A percentile compares a stretch with the other conserved stretches of the same genome.
phyloP scores from a whole-genome alignment of 2,113 vertebrate genomes.

The Melanerpes aurifrons region DNA sequence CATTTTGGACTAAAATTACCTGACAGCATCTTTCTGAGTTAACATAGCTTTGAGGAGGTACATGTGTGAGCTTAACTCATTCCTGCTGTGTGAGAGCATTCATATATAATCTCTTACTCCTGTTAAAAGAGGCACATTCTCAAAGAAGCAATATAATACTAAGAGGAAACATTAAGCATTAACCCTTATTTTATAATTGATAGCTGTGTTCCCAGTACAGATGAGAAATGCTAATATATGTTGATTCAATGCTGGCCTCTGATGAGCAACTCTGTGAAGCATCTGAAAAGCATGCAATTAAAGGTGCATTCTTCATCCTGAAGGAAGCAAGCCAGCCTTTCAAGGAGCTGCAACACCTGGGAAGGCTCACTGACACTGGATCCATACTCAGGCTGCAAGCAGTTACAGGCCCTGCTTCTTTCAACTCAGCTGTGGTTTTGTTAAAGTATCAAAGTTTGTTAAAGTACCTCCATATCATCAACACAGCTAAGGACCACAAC shows the following conservation, averaged over 20 bases:
- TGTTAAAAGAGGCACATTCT: background rate
- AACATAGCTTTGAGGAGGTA: background rate
- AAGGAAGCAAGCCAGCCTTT: background rate
- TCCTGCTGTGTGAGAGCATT: background rate
- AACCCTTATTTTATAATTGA: background rate
- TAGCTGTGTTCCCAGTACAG: background rate
- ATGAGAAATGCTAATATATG: background rate
- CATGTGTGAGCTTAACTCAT: background rate
- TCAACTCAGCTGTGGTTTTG: background rate
- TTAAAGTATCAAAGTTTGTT: background rate
- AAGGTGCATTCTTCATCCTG: background rate
- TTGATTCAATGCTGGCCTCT: background rate
- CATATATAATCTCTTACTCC: background rate
- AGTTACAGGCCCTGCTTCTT: background rate
- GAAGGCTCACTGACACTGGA: rapidly evolving
- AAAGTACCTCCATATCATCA: background rate
- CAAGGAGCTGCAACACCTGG: background rate
- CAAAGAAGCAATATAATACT: background rate
- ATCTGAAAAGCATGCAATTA: background rate
- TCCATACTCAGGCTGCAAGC: background rate
- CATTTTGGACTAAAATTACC: background rate
- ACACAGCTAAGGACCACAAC: background rate
- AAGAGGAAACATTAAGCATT: background rate
- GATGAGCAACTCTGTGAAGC: background rate
- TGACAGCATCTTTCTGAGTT: background rate